Conservation (phyloP, 2,113 vertebrate species). For the Columbina picui region DNA sequence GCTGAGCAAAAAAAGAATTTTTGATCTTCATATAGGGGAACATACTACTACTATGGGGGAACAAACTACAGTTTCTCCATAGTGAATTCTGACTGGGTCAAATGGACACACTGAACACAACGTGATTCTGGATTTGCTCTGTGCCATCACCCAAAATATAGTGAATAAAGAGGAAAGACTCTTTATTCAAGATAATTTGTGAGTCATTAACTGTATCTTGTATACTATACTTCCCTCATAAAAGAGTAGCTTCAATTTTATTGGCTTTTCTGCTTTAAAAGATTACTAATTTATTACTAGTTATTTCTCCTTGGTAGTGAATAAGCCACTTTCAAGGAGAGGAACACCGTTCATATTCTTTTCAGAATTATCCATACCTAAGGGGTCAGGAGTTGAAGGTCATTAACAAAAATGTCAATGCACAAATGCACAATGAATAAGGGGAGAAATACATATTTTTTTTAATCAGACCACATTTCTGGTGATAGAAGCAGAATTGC, state of each 20-base stretch:
- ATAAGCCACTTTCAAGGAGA: background rate
- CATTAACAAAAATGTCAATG: background rate
- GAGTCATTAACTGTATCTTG: background rate
- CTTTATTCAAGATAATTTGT: background rate
- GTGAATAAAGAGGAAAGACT: background rate
- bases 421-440: background rate
- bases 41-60: background rate
- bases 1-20: background rate
- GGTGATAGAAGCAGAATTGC: background rate
- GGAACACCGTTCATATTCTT: fast-evolving
- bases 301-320: background rate
- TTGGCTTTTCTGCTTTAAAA: background rate
- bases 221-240: background rate
- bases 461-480: background rate
- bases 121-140: background rate
- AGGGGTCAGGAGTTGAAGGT: background rate
- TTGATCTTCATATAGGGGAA: background rate
- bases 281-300: background rate
- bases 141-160: background rate
- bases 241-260: background rate
- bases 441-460: background rate
- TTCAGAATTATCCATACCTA: background rate
- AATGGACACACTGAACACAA: background rate
- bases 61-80: background rate
- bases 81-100: background rate